Base-by-base conservation (phyloP, 30 jellyfish, hydroid and myxozoan genomes). In the Aurelia aurita complex sp. Pacific region DNA sequence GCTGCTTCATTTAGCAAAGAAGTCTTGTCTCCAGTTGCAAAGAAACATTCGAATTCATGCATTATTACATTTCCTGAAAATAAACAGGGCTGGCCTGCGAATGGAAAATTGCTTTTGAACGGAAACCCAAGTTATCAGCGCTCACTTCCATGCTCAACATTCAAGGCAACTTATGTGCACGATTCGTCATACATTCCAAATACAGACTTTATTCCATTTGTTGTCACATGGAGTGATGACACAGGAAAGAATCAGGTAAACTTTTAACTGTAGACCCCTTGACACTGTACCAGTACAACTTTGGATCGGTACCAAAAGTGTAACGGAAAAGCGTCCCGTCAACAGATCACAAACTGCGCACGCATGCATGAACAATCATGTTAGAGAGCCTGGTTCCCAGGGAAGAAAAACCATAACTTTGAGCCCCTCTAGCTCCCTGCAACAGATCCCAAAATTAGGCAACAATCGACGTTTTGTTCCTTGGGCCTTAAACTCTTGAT, bases 141-240 rank as follows among this genome's bases (percentile, higher is more conserved):
- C 10, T 61, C 81, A 62, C 33, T 29, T 46, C 57, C 57, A 16
- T 88, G 96, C 77, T 7, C 50, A 69, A 59, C 42, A 2, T 86
- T 86, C 85, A 75, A 52, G 10, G 89, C 83, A n/a, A 77, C 82
- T 42, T 86, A 86, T 38, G n/a, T 73, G 16, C 96, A 86, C 69
- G 96, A 86, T 70, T 85, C 85, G 19, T 63, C 89, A 1, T 64
- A 76, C 32, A 69, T 74, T 12, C 96, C 96, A 18, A 86, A 71
- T 50, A 55, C 54, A 6, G 96, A 86, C 62, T 86, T 18, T 40
- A 46, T 86, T 19, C 87, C 96, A 6, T 77, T 86, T 18, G 4
- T 3, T 40, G 16, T 86, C 17, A 9, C 64, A 23, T 68, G 76
- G 71, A 67, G 53, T 1, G 62, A 52, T 15, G 32, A 38, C n/a